Percentiles rank a stretch among this genome's conserved stretches.
phyloP scores from a whole-genome alignment of 2,888 invertebrate genomes.

The Bembecia ichneumoniformis region DNA sequence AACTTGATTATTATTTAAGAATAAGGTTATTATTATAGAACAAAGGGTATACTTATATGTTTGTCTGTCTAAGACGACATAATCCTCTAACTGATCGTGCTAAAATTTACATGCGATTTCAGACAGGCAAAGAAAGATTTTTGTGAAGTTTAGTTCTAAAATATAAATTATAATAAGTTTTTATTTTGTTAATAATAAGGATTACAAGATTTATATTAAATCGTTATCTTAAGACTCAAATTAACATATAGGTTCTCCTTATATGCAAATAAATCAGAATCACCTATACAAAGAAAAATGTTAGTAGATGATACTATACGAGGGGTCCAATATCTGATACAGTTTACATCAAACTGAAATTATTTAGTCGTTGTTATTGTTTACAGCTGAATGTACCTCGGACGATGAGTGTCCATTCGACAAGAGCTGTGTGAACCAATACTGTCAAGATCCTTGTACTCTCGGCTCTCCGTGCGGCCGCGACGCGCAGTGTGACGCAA shows the following conservation, averaged over 20 bases:
- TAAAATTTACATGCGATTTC: no score
- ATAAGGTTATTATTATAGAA: no score
- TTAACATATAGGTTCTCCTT: neutral
- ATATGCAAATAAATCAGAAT: neutral
- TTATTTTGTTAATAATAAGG: no score
- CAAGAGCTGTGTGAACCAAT: slow-evolving; percentile 83
- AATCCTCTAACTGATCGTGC: no score
- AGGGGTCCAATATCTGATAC: neutral
- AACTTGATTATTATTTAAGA: no score
- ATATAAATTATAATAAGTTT: no score
- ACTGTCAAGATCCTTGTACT: slow-evolving; percentile 85
- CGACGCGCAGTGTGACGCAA: slow-evolving; percentile 81
- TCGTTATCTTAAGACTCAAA: neutral
- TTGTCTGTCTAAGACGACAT: no score
- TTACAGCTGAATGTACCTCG: slow-evolving; percentile 83
- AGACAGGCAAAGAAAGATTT: no score
- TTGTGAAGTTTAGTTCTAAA: no score
- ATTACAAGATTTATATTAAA: no score
- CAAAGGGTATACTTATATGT: no score
- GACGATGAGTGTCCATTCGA: slow-evolving; percentile 89
- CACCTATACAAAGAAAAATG: neutral
- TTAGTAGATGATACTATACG: no score
- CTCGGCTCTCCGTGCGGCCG: slow-evolving; percentile 81
- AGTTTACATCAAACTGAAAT: neutral
- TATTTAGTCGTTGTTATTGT: slow-evolving; percentile 12